These are phyloP conservation scores for Octomys mimax DNA, from an alignment of 2,797 vertebrate genomes.

Conservation along the genomic window DNA sequence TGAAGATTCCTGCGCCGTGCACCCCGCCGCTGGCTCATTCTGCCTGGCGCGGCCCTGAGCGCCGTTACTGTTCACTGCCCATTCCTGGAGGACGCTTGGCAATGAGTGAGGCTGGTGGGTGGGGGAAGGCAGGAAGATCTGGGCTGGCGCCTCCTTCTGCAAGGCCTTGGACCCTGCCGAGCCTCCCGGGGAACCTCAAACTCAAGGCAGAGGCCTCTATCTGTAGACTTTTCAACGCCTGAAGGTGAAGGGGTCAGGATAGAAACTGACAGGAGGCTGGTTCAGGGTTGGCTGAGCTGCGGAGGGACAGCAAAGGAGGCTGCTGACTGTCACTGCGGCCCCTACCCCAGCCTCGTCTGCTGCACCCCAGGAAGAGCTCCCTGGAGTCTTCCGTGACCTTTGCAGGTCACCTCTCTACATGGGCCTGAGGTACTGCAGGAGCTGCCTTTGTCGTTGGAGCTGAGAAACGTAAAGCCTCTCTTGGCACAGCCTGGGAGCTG, in stretches of 20 bases:
- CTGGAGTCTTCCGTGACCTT: constrained; percentile 41
- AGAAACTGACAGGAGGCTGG: background rate
- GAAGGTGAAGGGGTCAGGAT: background rate
- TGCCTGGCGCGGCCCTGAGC: background rate
- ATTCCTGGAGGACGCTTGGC: background rate
- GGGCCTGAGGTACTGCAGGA: constrained; percentile 30
- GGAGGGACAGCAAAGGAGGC: background rate
- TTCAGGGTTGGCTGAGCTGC: background rate
- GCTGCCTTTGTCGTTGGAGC: background rate
- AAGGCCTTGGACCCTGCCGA: background rate
- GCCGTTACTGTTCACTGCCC: background rate
- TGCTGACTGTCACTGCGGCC: background rate
- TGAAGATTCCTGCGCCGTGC: background rate
- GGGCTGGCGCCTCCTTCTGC: background rate
- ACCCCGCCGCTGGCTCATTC: background rate
- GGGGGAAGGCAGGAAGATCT: background rate
- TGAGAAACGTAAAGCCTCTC: constrained; percentile 47
- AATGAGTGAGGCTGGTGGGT: background rate
- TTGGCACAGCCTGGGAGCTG: background rate
- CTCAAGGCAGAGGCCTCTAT: background rate
- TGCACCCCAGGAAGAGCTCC: background rate
- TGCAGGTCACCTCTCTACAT: constrained; percentile 22
- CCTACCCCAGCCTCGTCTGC: too few relatives aligned
- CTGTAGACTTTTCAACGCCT: background rate
- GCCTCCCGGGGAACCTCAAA: background rate